Evolutionary conservation across 2,888 invertebrate genomes (phyloP).

Genomic region (Clunio marinus): DNA sequence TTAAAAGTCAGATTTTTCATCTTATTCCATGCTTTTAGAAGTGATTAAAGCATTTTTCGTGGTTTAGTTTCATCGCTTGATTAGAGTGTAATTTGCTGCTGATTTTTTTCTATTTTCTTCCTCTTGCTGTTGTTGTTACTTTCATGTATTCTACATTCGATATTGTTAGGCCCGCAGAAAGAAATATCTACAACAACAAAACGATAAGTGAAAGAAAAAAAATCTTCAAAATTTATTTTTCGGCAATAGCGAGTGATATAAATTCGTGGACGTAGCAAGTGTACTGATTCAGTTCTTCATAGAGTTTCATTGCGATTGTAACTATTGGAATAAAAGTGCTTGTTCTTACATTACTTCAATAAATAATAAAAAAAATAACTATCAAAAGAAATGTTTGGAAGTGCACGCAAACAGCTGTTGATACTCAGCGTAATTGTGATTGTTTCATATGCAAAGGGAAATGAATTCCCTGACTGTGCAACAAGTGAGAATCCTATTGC

Average conservation of each 20-base stretch:
- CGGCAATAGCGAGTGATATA: too few relatives aligned
- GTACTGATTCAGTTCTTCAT: background rate
- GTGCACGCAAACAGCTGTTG: background rate
- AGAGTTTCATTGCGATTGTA: background rate
- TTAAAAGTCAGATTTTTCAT: background rate
- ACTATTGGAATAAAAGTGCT: too few relatives aligned
- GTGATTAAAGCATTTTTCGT: slow-evolving; percentile 27
- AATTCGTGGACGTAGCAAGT: background rate
- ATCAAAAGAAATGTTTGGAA: background rate
- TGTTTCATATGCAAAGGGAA: background rate
- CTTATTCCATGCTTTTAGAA: background rate
- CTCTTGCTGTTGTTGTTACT: too few relatives aligned
- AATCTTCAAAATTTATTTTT: too few relatives aligned
- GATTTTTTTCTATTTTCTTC: slow-evolving; percentile 29
- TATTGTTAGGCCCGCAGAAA: background rate
- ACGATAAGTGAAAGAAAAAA: background rate
- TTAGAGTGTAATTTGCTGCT: slow-evolving; percentile 33
- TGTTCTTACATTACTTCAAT: background rate
- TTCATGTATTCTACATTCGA: slow-evolving; percentile 19
- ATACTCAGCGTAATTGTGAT: background rate
- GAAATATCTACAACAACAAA: too few relatives aligned
- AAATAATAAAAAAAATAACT: too few relatives aligned
- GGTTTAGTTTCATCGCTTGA: slow-evolving; percentile 36
- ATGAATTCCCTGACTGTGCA: slow-evolving; percentile 41
- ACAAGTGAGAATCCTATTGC: slow-evolving; percentile 49